Evolutionary conservation across 2,797 vertebrate species (phyloP).

Genomic region (Diglossa cyanea): DNA sequence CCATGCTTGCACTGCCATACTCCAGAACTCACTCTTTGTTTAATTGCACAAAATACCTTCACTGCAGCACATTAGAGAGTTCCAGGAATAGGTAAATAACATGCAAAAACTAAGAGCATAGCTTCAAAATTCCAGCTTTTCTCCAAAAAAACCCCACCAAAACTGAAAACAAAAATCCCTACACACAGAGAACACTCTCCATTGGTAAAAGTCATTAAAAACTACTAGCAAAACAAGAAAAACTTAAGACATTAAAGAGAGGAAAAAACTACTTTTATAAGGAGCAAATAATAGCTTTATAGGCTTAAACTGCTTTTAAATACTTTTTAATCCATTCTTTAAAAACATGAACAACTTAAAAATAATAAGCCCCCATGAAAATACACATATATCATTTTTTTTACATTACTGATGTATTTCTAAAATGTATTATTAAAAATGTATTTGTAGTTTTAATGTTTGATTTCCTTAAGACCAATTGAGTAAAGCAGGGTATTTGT

Average conservation of each 20-base stretch:
- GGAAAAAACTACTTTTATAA: not conserved
- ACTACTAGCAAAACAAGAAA: not conserved
- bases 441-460: not conserved
- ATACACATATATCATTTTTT: not conserved
- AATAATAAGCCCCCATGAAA: not conserved
- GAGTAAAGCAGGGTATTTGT: not conserved
- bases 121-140: not conserved
- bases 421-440: not conserved
- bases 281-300: not conserved
- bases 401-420: not conserved
- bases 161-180: not conserved
- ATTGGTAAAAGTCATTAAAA: not conserved
- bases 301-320: not conserved
- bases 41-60: not conserved
- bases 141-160: rapidly evolving
- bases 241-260: not conserved
- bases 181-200: not conserved
- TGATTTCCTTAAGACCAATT: not conserved
- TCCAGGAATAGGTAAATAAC: not conserved
- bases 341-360: not conserved
- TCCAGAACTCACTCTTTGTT: not conserved
- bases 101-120: not conserved
- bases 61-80: not conserved
- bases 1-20: not conserved
- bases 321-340: not conserved